These are phyloP conservation scores for Thrips palmi DNA, from an alignment of 1,140 invertebrate species.

Conservation along the genomic window DNA sequence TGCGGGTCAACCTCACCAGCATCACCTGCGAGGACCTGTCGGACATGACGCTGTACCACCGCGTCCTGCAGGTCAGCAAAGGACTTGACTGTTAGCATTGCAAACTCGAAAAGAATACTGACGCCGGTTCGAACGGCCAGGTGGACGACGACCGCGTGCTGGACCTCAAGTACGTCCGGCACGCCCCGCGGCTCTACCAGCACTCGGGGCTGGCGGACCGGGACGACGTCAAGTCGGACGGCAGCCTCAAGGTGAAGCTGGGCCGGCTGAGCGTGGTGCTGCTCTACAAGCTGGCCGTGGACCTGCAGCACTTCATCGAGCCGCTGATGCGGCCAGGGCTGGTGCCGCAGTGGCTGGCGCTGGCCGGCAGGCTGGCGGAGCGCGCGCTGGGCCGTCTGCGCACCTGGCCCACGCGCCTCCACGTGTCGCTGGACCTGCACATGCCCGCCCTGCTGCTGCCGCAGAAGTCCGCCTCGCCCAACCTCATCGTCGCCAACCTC, in stretches of 20 bases:
- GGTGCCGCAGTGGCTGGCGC: constrained; percentile 23
- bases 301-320: constrained; percentile 49
- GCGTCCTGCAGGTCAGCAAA: too few species aligned
- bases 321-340: constrained; percentile 32
- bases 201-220: constrained; percentile 24
- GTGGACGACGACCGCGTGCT: constrained; percentile 55
- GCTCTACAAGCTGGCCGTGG: constrained; percentile 48
- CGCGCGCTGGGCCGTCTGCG: constrained; percentile 31
- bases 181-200: constrained; percentile 35
- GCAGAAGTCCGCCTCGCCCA: constrained; percentile 59
- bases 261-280: constrained; percentile 52
- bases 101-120: too few species aligned
- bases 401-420: constrained; percentile 39
- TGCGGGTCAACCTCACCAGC: constrained; percentile 44
- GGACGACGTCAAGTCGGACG: constrained; percentile 40
- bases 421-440: constrained; percentile 50
- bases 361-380: constrained; percentile 20
- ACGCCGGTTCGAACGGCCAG: too few species aligned
- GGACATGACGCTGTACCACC: constrained; percentile 51
- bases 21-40: constrained; percentile 51
- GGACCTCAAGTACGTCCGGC: constrained; percentile 54
- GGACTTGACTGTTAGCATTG: too few species aligned
- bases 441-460: constrained; percentile 58
- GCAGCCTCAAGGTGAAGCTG: constrained; percentile 45
- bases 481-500: constrained; percentile 57